Conservation (phyloP, 2,113 vertebrate genomes). For the Uria aalge region DNA sequence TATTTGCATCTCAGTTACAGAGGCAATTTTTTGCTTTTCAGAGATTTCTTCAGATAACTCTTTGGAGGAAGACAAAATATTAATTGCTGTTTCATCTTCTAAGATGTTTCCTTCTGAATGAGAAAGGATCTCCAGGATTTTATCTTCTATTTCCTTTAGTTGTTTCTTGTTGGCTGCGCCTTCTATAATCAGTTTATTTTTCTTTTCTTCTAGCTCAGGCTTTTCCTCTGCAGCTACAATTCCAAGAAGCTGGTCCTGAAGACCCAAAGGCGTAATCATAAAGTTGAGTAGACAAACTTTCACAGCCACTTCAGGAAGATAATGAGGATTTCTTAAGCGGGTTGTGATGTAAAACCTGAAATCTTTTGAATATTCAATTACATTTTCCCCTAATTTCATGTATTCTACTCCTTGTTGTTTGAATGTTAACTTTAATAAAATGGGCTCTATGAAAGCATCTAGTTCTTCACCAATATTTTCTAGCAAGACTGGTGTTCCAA, state of each 20-base stretch:
- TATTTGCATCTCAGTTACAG: conserved; percentile 85
- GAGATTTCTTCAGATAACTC: conserved; percentile 87
- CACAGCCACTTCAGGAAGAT: conserved; percentile 89
- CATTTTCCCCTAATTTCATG: conserved; percentile 90
- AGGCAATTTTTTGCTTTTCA: conserved; percentile 88
- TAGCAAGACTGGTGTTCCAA: conserved; percentile 87
- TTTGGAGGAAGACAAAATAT: conserved; percentile 89
- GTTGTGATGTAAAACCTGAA: conserved; percentile 94
- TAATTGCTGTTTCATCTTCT: conserved; percentile 89
- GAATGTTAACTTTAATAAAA: conserved; percentile 90
- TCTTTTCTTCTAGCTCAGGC: conserved; percentile 91
- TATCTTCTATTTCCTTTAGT: conserved; percentile 91
- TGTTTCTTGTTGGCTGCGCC: conserved; percentile 88
- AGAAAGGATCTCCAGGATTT: conserved; percentile 88
- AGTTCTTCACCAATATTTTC: conserved; percentile 91
- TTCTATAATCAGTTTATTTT: conserved; percentile 89
- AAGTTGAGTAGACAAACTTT: conserved; percentile 96
- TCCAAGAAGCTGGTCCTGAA: conserved; percentile 92
- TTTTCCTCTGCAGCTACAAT: conserved; percentile 91
- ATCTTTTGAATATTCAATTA: conserved; percentile 86
- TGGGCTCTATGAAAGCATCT: conserved; percentile 87
- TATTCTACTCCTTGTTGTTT: conserved; percentile 91
- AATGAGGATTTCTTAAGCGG: conserved; percentile 90
- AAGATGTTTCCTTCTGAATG: conserved; percentile 89
- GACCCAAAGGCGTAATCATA: conserved; percentile 92